These are phyloP conservation scores for Sinocyclocheilus maitianheensis DNA, from an alignment of 2,113 vertebrate species.

Conservation along the genomic window DNA sequence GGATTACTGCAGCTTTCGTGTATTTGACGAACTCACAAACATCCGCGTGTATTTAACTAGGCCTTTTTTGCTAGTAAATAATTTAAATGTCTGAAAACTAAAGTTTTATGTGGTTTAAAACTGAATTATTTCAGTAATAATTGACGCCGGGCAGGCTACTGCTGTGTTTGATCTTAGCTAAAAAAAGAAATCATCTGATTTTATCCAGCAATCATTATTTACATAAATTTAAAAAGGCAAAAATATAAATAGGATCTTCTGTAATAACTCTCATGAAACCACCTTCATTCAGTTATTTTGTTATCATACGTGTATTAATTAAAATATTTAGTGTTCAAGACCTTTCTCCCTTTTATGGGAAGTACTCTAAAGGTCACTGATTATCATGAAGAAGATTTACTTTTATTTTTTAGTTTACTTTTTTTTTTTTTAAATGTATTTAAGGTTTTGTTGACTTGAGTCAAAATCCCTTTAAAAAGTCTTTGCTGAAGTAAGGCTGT, in stretches of 20 bases:
- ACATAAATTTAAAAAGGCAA: neutral
- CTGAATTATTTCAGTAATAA: no score
- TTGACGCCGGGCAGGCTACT: no score
- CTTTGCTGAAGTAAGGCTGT: no score
- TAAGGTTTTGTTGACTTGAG: no score
- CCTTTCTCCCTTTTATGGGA: neutral
- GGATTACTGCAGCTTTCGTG: no score
- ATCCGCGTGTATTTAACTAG: no score
- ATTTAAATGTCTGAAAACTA: no score
- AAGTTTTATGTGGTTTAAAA: no score
- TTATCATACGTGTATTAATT: neutral
- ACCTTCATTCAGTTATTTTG: neutral
- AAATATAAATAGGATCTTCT: neutral
- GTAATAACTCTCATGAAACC: neutral
- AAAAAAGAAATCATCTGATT: neutral
- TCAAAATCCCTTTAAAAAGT: no score
- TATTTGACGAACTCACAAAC: no score
- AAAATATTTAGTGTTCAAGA: neutral
- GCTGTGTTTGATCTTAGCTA: no score
- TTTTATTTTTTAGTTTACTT: neutral
- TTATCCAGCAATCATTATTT: neutral
- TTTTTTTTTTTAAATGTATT: neutral
- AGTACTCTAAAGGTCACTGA: neutral
- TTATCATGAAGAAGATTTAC: neutral
- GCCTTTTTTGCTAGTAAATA: no score